Evolutionary conservation across 53 echinoderm and acorn worm species (phyloP).

Genomic region (Antedon mediterranea): DNA sequence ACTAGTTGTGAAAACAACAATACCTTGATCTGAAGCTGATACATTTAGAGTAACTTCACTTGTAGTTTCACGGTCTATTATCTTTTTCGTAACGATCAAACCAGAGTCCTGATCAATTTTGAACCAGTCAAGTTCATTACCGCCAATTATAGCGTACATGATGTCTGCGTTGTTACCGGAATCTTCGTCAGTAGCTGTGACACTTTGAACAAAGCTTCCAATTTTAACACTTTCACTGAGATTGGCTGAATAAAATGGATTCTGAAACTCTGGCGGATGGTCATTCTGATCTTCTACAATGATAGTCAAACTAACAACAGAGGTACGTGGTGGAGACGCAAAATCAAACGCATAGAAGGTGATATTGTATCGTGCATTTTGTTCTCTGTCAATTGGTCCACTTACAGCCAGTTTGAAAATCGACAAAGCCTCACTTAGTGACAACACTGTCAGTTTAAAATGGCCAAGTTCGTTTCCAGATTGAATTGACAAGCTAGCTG

Average conservation of each 20-base stretch:
- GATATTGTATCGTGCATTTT: conserved; percentile 49
- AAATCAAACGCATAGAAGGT: conserved; percentile 50
- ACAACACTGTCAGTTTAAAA: conserved; percentile 20
- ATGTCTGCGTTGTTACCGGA: conserved; percentile 65
- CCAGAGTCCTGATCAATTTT: conserved; percentile 51
- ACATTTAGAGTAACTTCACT: conserved; percentile 52
- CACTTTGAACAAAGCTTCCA: conserved; percentile 70
- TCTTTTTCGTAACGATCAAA: conserved; percentile 46
- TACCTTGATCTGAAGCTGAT: conserved; percentile 65
- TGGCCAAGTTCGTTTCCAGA: conserved; percentile 56
- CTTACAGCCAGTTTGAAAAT: conserved; percentile 23
- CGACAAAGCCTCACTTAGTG: not conserved
- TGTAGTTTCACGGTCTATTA: conserved; percentile 51
- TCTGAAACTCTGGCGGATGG: conserved; percentile 49
- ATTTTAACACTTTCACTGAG: conserved; percentile 44
- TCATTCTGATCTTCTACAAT: conserved; percentile 74
- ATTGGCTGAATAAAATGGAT: conserved; percentile 31
- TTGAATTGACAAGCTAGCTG: conserved; percentile 26
- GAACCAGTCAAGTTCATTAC: conserved; percentile 71
- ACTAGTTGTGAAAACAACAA: conserved; percentile 24
- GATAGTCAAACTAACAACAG: conserved; percentile 28
- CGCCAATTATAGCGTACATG: conserved; percentile 43
- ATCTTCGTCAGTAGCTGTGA: conserved; percentile 66
- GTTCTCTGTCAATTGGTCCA: conserved; percentile 56
- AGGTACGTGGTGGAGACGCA: conserved; percentile 36